A percentile compares a stretch with the other conserved stretches of the same genome.
Conservation (phyloP, 1,140 invertebrate species). For the Diorhabda sublineata region DNA sequence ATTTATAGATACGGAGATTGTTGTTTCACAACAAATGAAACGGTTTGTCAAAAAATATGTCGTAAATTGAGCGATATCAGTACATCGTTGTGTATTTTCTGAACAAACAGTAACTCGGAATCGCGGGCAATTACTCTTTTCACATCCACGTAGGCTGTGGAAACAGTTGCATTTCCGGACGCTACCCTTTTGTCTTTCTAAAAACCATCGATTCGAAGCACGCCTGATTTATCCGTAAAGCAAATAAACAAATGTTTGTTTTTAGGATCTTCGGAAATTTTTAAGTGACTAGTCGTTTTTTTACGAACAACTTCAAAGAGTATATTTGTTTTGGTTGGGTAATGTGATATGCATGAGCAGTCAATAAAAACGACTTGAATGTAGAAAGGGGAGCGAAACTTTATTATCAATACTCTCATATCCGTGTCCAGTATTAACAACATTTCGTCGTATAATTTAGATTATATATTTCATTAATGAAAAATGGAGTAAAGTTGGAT, state of each 20-base stretch:
- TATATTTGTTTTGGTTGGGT: neutral
- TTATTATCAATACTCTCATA: no score
- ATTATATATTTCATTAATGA: no score
- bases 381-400: no score
- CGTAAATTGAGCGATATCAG: neutral
- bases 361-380: no score
- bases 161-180: neutral
- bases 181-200: neutral
- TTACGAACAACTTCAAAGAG: neutral
- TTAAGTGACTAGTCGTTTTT: neutral
- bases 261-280: constrained; percentile 1
- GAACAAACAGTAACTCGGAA: neutral
- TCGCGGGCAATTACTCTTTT: neutral
- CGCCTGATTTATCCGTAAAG: neutral
- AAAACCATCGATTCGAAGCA: neutral
- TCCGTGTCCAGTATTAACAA: no score
- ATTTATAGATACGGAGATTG: no score
- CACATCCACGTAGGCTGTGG: neutral
- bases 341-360: neutral
- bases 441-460: no score
- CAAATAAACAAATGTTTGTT: constrained; percentile 3
- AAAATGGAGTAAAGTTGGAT: no score
- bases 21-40: neutral
- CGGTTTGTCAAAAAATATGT: neutral
- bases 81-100: neutral